A percentile compares a stretch with the other conserved stretches of the same genome.
These are phyloP conservation scores for Dendrocopos noguchii DNA, from an alignment of 2,113 vertebrate species.

Conservation along the genomic window DNA sequence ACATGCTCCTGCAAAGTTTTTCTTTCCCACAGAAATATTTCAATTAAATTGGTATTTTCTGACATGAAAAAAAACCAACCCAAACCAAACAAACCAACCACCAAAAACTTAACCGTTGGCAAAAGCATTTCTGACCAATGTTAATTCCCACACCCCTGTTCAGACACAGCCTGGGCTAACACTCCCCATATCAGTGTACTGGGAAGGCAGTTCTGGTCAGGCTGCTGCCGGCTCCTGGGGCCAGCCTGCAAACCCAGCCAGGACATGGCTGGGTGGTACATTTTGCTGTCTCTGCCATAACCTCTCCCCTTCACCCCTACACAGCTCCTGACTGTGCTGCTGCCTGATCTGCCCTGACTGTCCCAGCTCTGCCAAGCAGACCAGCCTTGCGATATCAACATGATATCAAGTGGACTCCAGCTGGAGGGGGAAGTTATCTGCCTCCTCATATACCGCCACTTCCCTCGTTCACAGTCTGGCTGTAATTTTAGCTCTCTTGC, in stretches of 20 bases:
- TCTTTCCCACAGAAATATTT: neutral
- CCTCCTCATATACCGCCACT: neutral
- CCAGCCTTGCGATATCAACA: accelerated
- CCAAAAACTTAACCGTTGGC: neutral
- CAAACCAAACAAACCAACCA: too few relatives aligned
- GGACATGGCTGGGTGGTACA: neutral
- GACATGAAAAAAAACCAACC: neutral
- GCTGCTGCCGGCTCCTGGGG: neutral
- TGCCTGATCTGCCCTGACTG: accelerated
- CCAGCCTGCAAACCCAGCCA: accelerated
- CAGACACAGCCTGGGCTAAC: neutral
- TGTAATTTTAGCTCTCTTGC: neutral
- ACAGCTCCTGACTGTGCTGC: accelerated
- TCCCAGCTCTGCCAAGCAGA: too few relatives aligned
- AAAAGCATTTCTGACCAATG: neutral
- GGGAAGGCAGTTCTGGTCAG: too few relatives aligned
- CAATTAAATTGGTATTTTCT: neutral
- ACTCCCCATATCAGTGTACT: accelerated
- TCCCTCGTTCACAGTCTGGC: neutral
- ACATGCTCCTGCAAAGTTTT: neutral
- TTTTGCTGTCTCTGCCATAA: neutral
- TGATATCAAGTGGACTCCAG: neutral
- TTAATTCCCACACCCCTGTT: accelerated
- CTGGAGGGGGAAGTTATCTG: accelerated
- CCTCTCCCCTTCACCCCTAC: neutral